Evolutionary conservation across 1,140 invertebrate genomes (phyloP).

Genomic region (Bombus polaris): DNA sequence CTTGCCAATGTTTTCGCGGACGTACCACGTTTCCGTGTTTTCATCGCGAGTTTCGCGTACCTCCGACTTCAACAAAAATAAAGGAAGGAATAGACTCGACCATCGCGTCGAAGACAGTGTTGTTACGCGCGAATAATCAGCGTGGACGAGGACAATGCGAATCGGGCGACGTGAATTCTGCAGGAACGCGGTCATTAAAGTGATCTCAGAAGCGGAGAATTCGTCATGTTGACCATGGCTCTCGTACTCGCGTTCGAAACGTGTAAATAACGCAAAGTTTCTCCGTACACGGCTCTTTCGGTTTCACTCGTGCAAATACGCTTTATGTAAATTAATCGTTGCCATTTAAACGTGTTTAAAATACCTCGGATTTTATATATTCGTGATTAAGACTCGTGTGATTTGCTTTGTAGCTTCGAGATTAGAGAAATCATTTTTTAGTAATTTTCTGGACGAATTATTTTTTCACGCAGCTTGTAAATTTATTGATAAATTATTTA

Average conservation of each 20-base stretch:
- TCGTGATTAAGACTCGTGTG: too few species aligned
- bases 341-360: background rate
- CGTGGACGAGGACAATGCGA: background rate
- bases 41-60: background rate
- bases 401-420: too few species aligned
- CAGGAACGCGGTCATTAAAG: background rate
- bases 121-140: background rate
- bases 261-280: background rate
- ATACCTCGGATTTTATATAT: background rate
- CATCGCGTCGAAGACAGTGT: background rate
- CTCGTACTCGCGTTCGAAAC: background rate
- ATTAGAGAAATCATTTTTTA: too few species aligned
- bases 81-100: background rate
- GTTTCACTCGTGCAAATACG: background rate
- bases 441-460: background rate
- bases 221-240: background rate
- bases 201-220: background rate
- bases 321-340: background rate
- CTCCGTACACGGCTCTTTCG: background rate
- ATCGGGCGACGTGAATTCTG: background rate
- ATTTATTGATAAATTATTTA: too few species aligned
- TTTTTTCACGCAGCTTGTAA: too few species aligned
- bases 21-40: background rate
- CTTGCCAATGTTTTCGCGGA: background rate
- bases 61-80: background rate